phyloP scores from a whole-genome alignment of 2,113 vertebrate genomes.

The Trematocara nigrifrons region DNA sequence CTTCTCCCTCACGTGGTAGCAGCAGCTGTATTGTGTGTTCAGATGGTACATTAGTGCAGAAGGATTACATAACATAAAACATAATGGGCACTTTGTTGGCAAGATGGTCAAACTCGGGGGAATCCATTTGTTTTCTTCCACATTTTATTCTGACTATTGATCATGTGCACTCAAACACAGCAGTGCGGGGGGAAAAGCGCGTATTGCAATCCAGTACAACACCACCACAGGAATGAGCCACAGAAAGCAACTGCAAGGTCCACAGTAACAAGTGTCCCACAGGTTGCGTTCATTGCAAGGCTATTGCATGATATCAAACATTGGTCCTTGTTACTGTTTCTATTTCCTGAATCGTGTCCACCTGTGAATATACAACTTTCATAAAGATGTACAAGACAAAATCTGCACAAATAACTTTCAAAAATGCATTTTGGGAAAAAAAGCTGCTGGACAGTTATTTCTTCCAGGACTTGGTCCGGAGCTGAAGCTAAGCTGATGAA shows the following conservation, averaged over 20 bases:
- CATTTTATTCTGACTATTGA: background rate
- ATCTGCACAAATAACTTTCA: rapidly evolving
- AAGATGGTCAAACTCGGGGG: background rate
- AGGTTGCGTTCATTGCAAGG: rapidly evolving
- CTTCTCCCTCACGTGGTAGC: background rate
- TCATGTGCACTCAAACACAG: background rate
- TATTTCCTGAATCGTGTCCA: background rate
- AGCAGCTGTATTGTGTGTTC: background rate
- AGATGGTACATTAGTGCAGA: background rate
- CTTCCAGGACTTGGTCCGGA: background rate
- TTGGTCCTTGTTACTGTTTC: background rate
- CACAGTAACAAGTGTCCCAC: background rate
- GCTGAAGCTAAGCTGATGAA: background rate
- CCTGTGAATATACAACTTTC: background rate
- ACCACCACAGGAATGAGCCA: background rate
- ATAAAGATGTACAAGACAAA: background rate
- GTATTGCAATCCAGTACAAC: background rate
- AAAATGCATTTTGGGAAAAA: background rate
- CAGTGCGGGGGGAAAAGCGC: rapidly evolving
- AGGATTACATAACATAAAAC: background rate
- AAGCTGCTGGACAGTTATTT: background rate
- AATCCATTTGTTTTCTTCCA: background rate
- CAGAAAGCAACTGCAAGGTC: background rate
- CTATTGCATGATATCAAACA: background rate
- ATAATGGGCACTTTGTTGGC: background rate